Conservation (phyloP, 2,113 vertebrate genomes). For the Periophthalmodon schlosseri region DNA sequence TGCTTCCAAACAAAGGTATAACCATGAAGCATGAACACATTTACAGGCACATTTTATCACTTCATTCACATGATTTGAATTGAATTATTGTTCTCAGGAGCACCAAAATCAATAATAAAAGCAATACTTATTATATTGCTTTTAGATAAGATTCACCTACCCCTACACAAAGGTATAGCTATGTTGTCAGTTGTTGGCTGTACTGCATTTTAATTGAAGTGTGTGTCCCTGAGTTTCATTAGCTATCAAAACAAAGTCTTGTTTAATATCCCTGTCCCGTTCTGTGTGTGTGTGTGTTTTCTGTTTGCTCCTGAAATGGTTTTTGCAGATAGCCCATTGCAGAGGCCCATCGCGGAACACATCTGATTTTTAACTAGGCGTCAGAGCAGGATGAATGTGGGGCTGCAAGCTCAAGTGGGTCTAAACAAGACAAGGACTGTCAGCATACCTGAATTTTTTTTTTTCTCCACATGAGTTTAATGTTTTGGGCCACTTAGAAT, state of each 20-base stretch:
- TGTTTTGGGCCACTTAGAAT: too few relatives aligned
- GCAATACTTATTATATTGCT: too few relatives aligned
- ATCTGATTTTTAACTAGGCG: constrained; percentile 36
- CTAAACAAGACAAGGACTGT: constrained; percentile 31
- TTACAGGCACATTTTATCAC: background rate
- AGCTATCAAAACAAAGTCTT: constrained; percentile 35
- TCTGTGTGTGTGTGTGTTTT: background rate
- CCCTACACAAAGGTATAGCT: too few relatives aligned
- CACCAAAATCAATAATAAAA: too few relatives aligned
- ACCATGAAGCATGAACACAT: too few relatives aligned
- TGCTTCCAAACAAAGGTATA: background rate
- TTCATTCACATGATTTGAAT: background rate
- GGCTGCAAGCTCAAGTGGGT: constrained; percentile 47
- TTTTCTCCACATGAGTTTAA: background rate
- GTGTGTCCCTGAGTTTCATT: constrained; percentile 26
- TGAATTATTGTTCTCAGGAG: background rate
- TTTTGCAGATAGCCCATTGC: constrained; percentile 36
- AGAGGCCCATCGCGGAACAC: constrained; percentile 24
- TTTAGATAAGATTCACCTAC: too few relatives aligned
- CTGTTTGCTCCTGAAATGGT: constrained; percentile 46
- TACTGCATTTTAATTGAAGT: too few relatives aligned
- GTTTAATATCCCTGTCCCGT: constrained; percentile 17
- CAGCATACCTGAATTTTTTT: constrained; percentile 17
- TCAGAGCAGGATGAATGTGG: constrained; percentile 23
- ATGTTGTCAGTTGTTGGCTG: too few relatives aligned